Percentiles rank a stretch among this genome's conserved stretches.
phyloP scores from a whole-genome alignment of 2,797 vertebrate species.

The Halcyon leucocephala region DNA sequence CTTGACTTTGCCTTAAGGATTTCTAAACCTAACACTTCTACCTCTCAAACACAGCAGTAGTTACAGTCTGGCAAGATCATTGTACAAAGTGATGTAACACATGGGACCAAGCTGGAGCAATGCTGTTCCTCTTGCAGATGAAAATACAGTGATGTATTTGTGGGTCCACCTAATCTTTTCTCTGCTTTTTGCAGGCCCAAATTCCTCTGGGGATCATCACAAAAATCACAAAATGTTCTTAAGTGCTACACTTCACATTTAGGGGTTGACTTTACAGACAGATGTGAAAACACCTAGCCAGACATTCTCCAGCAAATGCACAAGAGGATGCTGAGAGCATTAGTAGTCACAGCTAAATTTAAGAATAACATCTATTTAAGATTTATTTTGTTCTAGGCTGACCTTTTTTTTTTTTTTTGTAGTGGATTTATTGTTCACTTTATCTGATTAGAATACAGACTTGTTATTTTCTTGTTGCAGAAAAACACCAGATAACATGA shows the following conservation, averaged over 20 bases:
- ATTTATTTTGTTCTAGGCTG: neutral
- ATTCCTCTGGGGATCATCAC: constrained; percentile 49
- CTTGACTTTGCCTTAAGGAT: constrained; percentile 32
- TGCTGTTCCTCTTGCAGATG: constrained; percentile 15
- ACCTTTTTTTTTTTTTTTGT: neutral
- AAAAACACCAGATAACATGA: neutral
- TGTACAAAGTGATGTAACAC: constrained; percentile 34
- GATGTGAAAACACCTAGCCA: constrained; percentile 57
- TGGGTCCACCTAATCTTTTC: constrained; percentile 55
- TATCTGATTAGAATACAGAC: neutral
- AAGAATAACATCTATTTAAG: neutral
- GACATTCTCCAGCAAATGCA: constrained; percentile 23
- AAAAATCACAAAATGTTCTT: constrained; percentile 57
- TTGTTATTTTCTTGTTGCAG: neutral
- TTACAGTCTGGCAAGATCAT: constrained; percentile 60
- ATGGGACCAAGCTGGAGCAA: constrained; percentile 28
- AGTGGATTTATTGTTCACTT: neutral
- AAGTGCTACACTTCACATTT: constrained; percentile 58
- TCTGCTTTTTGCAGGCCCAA: constrained; percentile 52
- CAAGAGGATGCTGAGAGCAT: neutral
- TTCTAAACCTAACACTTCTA: neutral
- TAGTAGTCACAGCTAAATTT: constrained; percentile 13
- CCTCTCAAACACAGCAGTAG: neutral
- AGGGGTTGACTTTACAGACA: constrained; percentile 59
- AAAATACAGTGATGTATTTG: constrained; percentile 58